Base-by-base conservation (phyloP, 2,888 invertebrate genomes). In the Trissolcus japonicus region DNA sequence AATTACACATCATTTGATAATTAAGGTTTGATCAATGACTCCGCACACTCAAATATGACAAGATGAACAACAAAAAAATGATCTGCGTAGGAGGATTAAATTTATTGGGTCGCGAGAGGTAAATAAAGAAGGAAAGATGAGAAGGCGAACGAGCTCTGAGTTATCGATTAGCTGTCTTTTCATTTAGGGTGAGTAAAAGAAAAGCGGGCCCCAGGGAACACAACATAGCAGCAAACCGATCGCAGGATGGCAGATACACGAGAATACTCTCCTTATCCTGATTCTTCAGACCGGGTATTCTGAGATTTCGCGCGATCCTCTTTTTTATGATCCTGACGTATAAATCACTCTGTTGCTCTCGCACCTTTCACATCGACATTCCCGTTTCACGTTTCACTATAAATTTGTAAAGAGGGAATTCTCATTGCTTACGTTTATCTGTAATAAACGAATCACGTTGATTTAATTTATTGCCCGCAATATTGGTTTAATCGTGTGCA, bases 81-180 rank as follows among this genome's bases (percentile, higher is more conserved):
- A 16, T 46, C 46, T 4, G 16, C 14, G 46, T 16, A 46, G 11
- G 65, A 54, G 51, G 56, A 48, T 55, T 35, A 41, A 68, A 63
- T 68, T 68, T 68, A 62, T 75, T 62, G 48, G 59, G 71, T 72
- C 75, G 72, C 79, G 66, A 35, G 35, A 66, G 62, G 76, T 69
- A 69, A 76, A 75, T 75, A 77, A 76, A 72, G 63, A 40, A 55
- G 29, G 53, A 76, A 68, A 73, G 65, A 76, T 66, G 61, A 76
- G 55, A 50, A 57, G 60, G 61, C 14, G 67, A 46, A 29, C 53
- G 75, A 50, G 66, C 68, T 79, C 82, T 79, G 81, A 80, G 81
- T 69, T 86, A 88, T 88, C 86, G 88, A 88, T 88, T 87, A 87
- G 80, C 86, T 87, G 88, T 88, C 88, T 83, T 78, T 83, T 86